Evolutionary conservation across 2,797 vertebrate species (phyloP), one percentile per base, ranked within the genome.

Genomic region (Margarornis squamiger): DNA sequence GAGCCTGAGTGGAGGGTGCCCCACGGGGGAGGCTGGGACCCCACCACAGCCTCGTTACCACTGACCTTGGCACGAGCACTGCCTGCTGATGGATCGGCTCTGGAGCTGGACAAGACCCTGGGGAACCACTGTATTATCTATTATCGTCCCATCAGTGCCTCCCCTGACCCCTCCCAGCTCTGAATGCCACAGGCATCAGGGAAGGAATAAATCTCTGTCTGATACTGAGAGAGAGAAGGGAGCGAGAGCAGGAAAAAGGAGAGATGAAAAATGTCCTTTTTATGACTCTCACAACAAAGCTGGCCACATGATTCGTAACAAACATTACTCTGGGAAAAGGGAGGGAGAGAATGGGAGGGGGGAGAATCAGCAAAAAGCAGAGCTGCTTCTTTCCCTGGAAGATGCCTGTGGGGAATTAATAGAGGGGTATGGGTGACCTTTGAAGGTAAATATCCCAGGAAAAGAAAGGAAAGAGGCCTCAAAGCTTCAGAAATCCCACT

Each of bases 201-300:
- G 98, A 97, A 94, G 98, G 99, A 98, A 99, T 99, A 99, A 99
- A 99, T 99, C 99, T 99, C 97, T 98, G 98, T 98, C 98, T 98
- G 98, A 98, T 98, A 97, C 97, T 92, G 88, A 97, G 95, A 92
- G 95, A 91, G 95, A 85, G 23, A 95, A 93, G 94, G 86, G 94
- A 93, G 74, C 2, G 2, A 74, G 79, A 93, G 87, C 68, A 93
- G 79, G 88, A 81, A 91, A 93, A 96, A 88, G 84, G 80, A 92
- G 90, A 86, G 54, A 92, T 98, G 98, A 98, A 97, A 97, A 98
- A 98, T 98, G 96, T 92, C 95, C 95, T 97, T 96, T 96, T 95
- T 93, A 95, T 58, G 93, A 92, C 94, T 96, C 95, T 93, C 86
- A 80, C 73, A 95, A 95, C 97, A 97, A 97, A 96, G 97, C 95